These are phyloP conservation scores for Chrysolina oricalcia DNA, from an alignment of 2,888 invertebrate species.

Conservation along the genomic window DNA sequence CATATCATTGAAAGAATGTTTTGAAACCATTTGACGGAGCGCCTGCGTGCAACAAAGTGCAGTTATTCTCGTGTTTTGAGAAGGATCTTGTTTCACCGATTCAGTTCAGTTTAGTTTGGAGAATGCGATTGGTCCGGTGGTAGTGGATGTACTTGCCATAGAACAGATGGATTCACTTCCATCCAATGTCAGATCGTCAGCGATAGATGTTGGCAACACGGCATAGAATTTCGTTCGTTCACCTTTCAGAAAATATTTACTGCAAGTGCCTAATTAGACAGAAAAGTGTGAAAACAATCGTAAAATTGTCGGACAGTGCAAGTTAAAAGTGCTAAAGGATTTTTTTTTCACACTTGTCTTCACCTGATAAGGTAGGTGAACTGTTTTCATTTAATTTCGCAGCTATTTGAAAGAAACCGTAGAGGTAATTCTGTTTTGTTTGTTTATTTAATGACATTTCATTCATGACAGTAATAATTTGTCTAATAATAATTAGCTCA, in stretches of 20 bases:
- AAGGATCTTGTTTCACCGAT: conserved; percentile 17
- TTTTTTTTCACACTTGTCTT: conserved; percentile 49
- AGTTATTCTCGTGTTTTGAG: conserved; percentile 33
- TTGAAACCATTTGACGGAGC: conserved; percentile 21
- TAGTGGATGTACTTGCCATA: conserved; percentile 18
- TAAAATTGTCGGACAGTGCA: conserved; percentile 27
- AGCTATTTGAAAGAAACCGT: conserved; percentile 2
- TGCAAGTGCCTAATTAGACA: conserved; percentile 40
- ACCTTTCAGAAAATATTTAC: conserved; percentile 48
- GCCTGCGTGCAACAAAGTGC: conserved; percentile 36
- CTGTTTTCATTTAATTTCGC: conserved; percentile 36
- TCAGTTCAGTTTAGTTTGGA: conserved; percentile 29
- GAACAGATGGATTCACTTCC: conserved; percentile 37
- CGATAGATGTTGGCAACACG: conserved; percentile 39
- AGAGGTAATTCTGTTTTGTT: conserved; percentile 33
- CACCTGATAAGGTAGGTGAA: conserved; percentile 53
- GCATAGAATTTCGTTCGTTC: conserved; percentile 45
- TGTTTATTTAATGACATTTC: conserved; percentile 40
- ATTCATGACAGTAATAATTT: conserved; percentile 37
- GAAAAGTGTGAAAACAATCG: conserved; percentile 38
- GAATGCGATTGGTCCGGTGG: conserved; percentile 23
- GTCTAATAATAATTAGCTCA: conserved; percentile 17
- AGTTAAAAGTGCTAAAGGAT: conserved; percentile 51
- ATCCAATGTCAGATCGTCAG: conserved; percentile 34
- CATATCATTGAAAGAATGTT: conserved; percentile 19